Evolutionary conservation across 2,888 invertebrate species (phyloP), one percentile per base, ranked within the genome.

Genomic region (Sabatieria punctata): DNA sequence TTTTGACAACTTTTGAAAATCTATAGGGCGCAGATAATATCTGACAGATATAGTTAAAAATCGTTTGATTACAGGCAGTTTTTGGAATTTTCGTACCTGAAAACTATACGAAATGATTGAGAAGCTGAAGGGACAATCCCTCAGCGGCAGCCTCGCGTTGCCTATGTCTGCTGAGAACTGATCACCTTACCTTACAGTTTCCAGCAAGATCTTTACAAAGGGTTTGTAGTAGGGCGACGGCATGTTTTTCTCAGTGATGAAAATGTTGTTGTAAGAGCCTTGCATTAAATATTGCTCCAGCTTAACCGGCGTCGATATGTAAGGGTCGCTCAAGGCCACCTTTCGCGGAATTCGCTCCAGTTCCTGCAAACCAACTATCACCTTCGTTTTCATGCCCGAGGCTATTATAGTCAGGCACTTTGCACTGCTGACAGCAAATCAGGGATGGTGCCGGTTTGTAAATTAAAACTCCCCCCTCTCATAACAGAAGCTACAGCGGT

Each of bases 251-350:
- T 85, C 84, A 1, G 85, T 85, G 56, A 85, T 74, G 64, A 88
- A 88, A 47, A 81, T 80, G 72, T 97, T 97, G 66, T 97, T 95
- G 65, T 97, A 97, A 55, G 89, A 86, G 41, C 97, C 97, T 68
- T 97, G 97, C 93, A 97, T 97, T 46, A 97, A 75, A 67, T 89
- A 93, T 67, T 97, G 97, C 62, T 97, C 97, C 61, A 97, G 75
- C 8, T 86, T 85, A 13, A 97, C 74, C 0, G 95, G 91, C 63
- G 93, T 89, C 51, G 80, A 77, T 48, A 97, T 88, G 66, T 88
- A 97, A 19, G 85, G 79, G 65, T 95, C 91, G 43, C 78, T 80
- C 65, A 88, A 81, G 55, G 95, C 82, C 45, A 84, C 82, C 64
- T 86, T 83, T 3, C 84, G 80, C 0, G 91, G 83, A 27, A 97